These are phyloP conservation scores for Phrynosoma blainvillii DNA, from an alignment of 2,113 vertebrate species.

Conservation along the genomic window DNA sequence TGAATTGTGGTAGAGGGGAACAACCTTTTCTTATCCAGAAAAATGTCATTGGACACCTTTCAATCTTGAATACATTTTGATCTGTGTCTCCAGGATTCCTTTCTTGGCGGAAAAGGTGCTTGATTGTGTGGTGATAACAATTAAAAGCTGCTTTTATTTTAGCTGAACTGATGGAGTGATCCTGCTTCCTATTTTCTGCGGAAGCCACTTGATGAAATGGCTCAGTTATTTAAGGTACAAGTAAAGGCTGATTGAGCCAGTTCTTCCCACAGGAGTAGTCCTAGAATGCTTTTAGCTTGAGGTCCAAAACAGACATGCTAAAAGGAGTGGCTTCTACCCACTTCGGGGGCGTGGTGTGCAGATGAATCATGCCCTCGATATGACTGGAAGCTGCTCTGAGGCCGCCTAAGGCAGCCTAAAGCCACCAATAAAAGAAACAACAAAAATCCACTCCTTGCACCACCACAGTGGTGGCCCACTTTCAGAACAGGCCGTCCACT, in stretches of 20 bases:
- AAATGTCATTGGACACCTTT: background rate
- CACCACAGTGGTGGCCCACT: no score
- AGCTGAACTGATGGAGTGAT: background rate
- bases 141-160: background rate
- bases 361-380: no score
- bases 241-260: background rate
- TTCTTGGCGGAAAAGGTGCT: background rate
- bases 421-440: no score
- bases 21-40: background rate
- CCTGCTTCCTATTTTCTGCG: background rate
- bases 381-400: no score
- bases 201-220: background rate
- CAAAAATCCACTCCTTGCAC: no score
- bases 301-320: no score
- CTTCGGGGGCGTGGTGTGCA: no score
- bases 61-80: background rate
- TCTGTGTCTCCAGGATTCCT: background rate
- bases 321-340: no score
- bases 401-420: no score
- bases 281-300: no score
- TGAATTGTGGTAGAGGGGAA: background rate
- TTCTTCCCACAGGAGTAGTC: background rate
- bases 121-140: background rate
- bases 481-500: no score
- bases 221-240: background rate